Evolutionary conservation across 2,888 invertebrate genomes (phyloP), one percentile per base, ranked within the genome.

Genomic region (Lamproptera curius): DNA sequence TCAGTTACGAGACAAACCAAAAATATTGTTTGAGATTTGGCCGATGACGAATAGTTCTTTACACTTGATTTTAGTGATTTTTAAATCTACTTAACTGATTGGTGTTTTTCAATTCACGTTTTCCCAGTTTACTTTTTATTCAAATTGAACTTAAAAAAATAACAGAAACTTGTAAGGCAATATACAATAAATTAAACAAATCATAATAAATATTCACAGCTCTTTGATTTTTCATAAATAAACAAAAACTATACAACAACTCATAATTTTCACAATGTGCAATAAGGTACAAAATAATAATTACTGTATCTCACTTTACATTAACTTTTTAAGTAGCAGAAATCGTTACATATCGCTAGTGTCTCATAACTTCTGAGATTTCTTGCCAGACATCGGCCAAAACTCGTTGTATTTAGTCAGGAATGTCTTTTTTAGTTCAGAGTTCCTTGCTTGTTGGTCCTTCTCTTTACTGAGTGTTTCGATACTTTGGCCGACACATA

Each of bases 381-480:
- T 59, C 70, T 78, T 83, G 63, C 85, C 84, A 56, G 83, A 77
- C 42, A 79, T 73, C 15, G 84, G 81, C 86, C 87, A 87, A 61
- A 77, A 78, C 60, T 87, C 86, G 51, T 87, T 87, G 59, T 81
- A 87, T 61, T 87, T 87, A 13, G 79, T 76, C 14, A 87, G 68
- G 59, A 84, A 90, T 0, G 89, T 90, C 71, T 89, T 89, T 56
- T 90, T 77, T 61, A 91, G 84, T 73, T 90, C 90, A 35, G 90
- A 90, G 67, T 91, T 91, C 44, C 91, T 79, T 2, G 89, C 89
- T 62, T 91, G 91, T 55, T 91, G 91, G 55, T 91, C 91, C 34
- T 89, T 81, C 62, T 91, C 91, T 63, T 91, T 91, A 72, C 91
- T 91, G 9, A 91, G 73, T 0, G 90, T 89, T 63, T 91, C 91